Percentiles rank a stretch among this genome's conserved stretches.
phyloP scores from a whole-genome alignment of 2,113 vertebrate species.

The Labrus mixtus region DNA sequence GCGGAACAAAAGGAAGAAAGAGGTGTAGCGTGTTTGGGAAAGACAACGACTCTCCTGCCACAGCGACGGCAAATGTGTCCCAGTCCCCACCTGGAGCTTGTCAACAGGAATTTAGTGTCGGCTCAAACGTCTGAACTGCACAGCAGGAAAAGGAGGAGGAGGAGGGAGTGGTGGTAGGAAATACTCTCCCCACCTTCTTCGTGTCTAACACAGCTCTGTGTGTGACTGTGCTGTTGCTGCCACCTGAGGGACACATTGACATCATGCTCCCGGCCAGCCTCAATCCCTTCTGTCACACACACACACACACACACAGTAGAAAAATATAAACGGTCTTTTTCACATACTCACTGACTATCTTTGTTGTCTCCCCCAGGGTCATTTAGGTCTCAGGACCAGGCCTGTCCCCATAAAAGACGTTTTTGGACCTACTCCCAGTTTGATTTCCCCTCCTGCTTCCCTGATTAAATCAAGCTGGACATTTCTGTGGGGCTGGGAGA shows the following conservation, averaged over 20 bases:
- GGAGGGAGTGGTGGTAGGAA: constrained; percentile 61
- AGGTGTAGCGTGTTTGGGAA: constrained; percentile 34
- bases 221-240: constrained; percentile 63
- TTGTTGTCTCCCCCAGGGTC: constrained; percentile 56
- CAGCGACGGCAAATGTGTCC: constrained; percentile 26
- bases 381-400: constrained; percentile 50
- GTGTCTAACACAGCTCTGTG: constrained; percentile 69
- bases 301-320: constrained; percentile 21
- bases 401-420: constrained; percentile 60
- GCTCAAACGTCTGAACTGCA: constrained; percentile 62
- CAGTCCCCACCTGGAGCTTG: constrained; percentile 59
- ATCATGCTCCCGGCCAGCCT: constrained; percentile 32
- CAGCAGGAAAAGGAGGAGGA: constrained; percentile 57
- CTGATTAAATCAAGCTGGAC: constrained; percentile 80
- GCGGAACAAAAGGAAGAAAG: constrained; percentile 40
- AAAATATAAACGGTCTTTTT: constrained; percentile 44
- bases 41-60: constrained; percentile 33
- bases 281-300: constrained; percentile 39
- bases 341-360: constrained; percentile 46
- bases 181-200: constrained; percentile 67
- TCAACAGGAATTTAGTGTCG: constrained; percentile 68
- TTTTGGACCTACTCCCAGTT: constrained; percentile 64
- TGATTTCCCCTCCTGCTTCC: constrained; percentile 57
- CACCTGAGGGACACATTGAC: constrained; percentile 75
- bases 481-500: constrained; percentile 68